Base-by-base conservation (phyloP, 2,888 invertebrate genomes). In the Psylliodes chrysocephalus region DNA sequence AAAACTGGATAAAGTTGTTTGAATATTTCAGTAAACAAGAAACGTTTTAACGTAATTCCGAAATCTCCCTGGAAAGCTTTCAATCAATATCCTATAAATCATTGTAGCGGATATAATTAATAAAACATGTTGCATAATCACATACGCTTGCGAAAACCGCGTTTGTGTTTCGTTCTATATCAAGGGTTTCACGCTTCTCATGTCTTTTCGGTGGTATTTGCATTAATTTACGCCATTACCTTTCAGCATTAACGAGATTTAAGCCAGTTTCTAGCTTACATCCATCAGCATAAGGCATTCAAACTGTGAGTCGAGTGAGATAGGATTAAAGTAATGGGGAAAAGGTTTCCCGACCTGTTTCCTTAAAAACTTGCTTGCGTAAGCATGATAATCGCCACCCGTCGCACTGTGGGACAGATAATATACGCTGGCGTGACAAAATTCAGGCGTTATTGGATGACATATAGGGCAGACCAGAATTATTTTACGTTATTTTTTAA, bases 191-290 rank as follows among this genome's bases (percentile, higher is more conserved):
- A 35, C 47, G 47, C 28, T 57, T 57, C 57, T 22, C 46, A 10
- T 47, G 35, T 47, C 25, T 59, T 40, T 40, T 49, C 22, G 28
- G 8, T 18, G 38, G 49, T 59, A 59, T 59, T 59, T 40, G 49
- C 59, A 59, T 51, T 59, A 59, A 59, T 51, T 57, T 59, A 49
- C 49, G 40, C 40, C 49, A 40, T 49, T 59, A 59, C 51, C 59
- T 49, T 51, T 59, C 28, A 35, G 56, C 19, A 46, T 47, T 35
- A 56, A 38, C 17, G 8, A 8, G 40, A 40, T 51, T 59, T 40
- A 51, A 59, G 49, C 47, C 25, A 57, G 35, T 57, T 47, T 35
- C 47, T 7, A 38, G 47, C 59, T 59, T 40, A 59, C 59, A 51
- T 59, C 49, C 40, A 59, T 59, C 59, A 59, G 28, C 59, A 40